Evolutionary conservation across 2,113 vertebrate genomes (phyloP), one percentile per base, ranked within the genome.

Genomic region (Toxostoma redivivum): DNA sequence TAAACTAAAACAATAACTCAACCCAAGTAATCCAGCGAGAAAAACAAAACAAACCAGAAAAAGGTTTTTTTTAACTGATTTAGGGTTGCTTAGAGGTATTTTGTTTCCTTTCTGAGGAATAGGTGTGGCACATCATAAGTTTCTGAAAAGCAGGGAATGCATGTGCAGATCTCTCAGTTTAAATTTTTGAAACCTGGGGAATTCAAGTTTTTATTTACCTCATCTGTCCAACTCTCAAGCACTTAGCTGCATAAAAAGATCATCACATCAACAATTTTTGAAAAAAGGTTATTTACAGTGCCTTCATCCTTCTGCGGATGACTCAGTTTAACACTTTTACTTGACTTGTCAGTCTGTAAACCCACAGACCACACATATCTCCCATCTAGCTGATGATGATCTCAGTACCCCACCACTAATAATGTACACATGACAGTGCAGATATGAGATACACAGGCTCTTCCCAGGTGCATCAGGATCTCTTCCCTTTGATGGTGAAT

Each of bases 291-390:
- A n/a, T 42, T 86, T 88, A 81, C 60, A 40, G 15, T 48, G n/a
- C 61, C 35, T 71, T 86, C 42, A 62, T 83, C 56, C 12, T 78
- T 67, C 51, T 72, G 38, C 69, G 64, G 65, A 53, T 94, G 91
- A 94, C 65, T 92, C 91, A 90, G 48, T 73, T 44, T 91, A 67
- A 67, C 60, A 70, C 72, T 82, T 90, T 84, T 83, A 53, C 88
- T 88, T 90, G 38, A 35, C 57, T 92, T 89, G 69, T 53, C 37
- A 24, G 54, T 51, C 86, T 86, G 60, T 42, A 92, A 95, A 91
- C 65, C 91, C 92, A 89, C 91, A 95, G 94, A 94, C 86, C 81
- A 92, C 90, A 94, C 66, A 24, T 58, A 27, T 65, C 91, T 92
- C 35, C 64, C 65, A 44, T 78, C 65, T 61, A 74, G 57, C 57